Evolutionary conservation across 2,797 vertebrate genomes (phyloP).

Genomic region (Poecilia picta): DNA sequence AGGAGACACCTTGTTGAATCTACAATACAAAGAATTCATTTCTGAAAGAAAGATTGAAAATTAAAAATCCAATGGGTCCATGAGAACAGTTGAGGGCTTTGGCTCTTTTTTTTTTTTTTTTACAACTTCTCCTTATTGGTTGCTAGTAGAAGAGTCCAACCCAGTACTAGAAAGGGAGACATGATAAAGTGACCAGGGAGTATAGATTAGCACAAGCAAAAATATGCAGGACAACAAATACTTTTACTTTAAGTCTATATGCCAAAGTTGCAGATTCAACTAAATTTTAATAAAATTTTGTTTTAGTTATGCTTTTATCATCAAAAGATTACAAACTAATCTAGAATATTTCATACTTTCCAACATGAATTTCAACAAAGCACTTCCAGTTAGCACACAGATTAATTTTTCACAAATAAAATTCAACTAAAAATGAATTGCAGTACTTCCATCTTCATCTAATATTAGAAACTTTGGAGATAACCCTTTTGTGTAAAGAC

Average conservation of each 20-base stretch:
- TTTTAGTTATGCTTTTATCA: neutral
- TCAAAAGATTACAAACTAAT: neutral
- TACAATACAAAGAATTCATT: neutral
- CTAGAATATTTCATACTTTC: constrained; percentile 7
- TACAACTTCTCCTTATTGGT: neutral
- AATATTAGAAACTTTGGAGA: neutral
- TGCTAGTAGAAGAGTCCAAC: neutral
- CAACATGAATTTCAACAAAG: neutral
- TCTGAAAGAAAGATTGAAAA: neutral
- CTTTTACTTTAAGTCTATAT: neutral
- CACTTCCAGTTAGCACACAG: neutral
- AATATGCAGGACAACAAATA: neutral
- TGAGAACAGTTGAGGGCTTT: too few species aligned
- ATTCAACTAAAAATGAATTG: neutral
- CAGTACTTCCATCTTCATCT: neutral
- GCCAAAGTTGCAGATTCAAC: neutral
- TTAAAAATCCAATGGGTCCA: too few species aligned
- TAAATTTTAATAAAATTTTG: neutral
- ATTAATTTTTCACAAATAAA: neutral
- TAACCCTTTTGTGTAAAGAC: neutral
- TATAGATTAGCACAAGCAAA: neutral
- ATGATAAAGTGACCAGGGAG: neutral
- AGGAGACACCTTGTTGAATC: neutral
- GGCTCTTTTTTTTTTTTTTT: neutral
- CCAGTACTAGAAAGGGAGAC: neutral